A percentile compares a stretch with the other conserved stretches of the same genome.
Evolutionary conservation across 2,113 vertebrate species (phyloP).

Genomic region (Thunnus maccoyii): DNA sequence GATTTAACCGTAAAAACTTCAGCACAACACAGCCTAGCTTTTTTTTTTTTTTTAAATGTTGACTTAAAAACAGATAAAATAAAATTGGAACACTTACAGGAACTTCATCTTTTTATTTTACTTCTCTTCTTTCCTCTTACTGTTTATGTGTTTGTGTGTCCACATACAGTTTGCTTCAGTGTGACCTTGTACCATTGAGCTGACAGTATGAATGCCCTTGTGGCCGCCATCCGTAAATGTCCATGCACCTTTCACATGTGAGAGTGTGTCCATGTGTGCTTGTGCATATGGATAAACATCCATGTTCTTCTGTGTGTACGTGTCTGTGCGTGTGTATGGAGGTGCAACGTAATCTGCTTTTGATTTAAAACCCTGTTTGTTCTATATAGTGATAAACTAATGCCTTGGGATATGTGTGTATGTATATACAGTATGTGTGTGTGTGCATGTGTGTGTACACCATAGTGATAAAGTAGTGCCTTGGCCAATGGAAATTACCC

Average conservation of each 20-base stretch:
- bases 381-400: constrained; percentile 82
- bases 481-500: constrained; percentile 85
- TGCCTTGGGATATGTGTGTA: constrained; percentile 70
- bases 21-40: neutral
- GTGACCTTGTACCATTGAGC: constrained; percentile 21
- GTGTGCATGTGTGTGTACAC: constrained; percentile 74
- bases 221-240: constrained; percentile 6
- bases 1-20: neutral
- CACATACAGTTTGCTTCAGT: neutral
- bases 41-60: no score
- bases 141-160: neutral
- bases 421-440: constrained; percentile 31
- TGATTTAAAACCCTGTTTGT: constrained; percentile 78
- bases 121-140: neutral
- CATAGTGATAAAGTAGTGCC: constrained; percentile 82
- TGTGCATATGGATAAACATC: neutral
- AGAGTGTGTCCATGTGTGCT: neutral
- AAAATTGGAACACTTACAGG: neutral
- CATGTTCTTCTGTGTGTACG: neutral
- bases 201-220: constrained; percentile 23
- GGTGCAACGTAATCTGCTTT: constrained; percentile 58
- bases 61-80: neutral
- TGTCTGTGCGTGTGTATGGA: neutral
- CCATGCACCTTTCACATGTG: neutral
- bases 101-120: neutral